These are phyloP conservation scores for Drosophila mimica DNA, from an alignment of 2,888 invertebrate species.

Conservation along the genomic window DNA sequence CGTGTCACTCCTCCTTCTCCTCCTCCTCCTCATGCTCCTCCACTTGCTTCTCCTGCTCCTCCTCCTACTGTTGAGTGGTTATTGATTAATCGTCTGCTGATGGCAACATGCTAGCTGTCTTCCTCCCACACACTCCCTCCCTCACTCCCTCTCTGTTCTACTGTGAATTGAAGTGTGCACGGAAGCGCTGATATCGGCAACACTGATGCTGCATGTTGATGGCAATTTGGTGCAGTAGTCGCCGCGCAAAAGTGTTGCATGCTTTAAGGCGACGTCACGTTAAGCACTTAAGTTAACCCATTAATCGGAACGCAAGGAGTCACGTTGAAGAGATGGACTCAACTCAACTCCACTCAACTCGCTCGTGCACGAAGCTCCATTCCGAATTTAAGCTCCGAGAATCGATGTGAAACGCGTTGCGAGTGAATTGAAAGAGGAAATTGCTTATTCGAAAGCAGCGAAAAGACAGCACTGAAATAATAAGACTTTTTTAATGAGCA, in stretches of 20 bases:
- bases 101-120: constrained; percentile 10
- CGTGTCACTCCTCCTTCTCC: constrained; percentile 26
- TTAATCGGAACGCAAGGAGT: constrained; percentile 46
- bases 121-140: neutral
- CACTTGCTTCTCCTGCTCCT: neutral
- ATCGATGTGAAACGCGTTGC: constrained; percentile 2
- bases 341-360: constrained; percentile 21
- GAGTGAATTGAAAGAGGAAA: neutral
- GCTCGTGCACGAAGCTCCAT: constrained; percentile 7
- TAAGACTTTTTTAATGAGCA: neutral
- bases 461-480: neutral
- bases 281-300: constrained; percentile 70
- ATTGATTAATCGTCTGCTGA: constrained; percentile 72
- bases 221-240: constrained; percentile 41
- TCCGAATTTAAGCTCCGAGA: constrained; percentile 1
- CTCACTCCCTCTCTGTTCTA: neutral
- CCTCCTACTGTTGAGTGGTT: constrained; percentile 59
- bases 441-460: neutral
- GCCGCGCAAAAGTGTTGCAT: constrained; percentile 31
- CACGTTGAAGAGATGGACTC: constrained; percentile 17
- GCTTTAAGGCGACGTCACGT: constrained; percentile 60
- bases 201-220: constrained; percentile 41
- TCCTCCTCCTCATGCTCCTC: too few species aligned
- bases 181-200: constrained; percentile 67
- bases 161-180: constrained; percentile 68